Evolutionary conservation across 2,888 invertebrate species (phyloP), one percentile per base, ranked within the genome.

Genomic region (Spodoptera exigua): DNA sequence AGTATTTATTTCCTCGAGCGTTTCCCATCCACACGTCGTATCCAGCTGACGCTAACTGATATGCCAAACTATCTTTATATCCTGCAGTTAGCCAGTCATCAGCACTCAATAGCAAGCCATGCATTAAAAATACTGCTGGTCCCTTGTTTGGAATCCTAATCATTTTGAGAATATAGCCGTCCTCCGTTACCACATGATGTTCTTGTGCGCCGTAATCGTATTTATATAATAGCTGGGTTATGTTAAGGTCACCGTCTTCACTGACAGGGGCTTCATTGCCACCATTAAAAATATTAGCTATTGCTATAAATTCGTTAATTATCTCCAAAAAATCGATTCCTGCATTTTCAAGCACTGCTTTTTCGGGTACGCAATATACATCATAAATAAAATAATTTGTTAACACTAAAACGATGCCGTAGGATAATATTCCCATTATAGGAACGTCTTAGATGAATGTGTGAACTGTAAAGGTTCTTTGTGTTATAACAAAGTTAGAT

Each of bases 1-100:
- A 93, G 79, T 95, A 95, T 0, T 93, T 95, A 82, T 97, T 97
- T 11, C 97, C 97, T 59, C 97, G 91, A 14, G 95, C 95, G 86
- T 98, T 98, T 2, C 96, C 97, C 66, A 97, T 74, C 97, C 97
- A 98, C 2, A 96, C 95, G 76, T 96, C 96, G 71, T 95, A 96
- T 9, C 96, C 96, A 11, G 85, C 81, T 66, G 95, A 94, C 0
- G 95, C 90, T 43, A 96, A 93, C 76, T 95, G 90, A 89, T 92
- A 96, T 78, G 87, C 96, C 13, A 82, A 85, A 82, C 88, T 95
- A 73, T 95, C 93, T 55, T 94, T 88, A 12, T 91, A 95, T 17
- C 95, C 95, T 56, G 95, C 93, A 0, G 96, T 89, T 0, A 97
- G 90, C 95, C 96, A 98, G 82, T 96, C 96, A 2, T 96, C 95